Conservation (phyloP, 2,888 invertebrate species). For the Kryphioiulus occultus region DNA sequence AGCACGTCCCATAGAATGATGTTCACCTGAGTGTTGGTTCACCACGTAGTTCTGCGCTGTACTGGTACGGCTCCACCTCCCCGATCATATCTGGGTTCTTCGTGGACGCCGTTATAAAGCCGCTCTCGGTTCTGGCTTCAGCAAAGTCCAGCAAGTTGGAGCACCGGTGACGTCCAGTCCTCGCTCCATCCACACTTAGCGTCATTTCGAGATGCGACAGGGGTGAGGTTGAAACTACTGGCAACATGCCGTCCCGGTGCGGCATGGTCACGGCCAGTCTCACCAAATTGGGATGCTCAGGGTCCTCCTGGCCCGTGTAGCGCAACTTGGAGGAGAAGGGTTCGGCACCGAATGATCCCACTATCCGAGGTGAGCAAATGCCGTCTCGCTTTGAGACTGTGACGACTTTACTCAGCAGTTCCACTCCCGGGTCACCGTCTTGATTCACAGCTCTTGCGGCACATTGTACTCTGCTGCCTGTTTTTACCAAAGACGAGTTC, state of each 20-base stretch:
- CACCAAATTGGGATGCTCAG: conserved; percentile 60
- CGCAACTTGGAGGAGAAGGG: conserved; percentile 61
- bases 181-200: conserved; percentile 60
- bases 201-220: conserved; percentile 62
- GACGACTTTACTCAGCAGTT: conserved; percentile 59
- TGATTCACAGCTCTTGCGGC: conserved; percentile 60
- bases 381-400: conserved; percentile 56
- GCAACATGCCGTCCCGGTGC: conserved; percentile 62
- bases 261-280: conserved; percentile 60
- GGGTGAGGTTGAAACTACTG: conserved; percentile 60
- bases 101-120: conserved; percentile 60
- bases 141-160: conserved; percentile 61
- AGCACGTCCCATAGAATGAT: too few species aligned
- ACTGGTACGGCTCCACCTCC: conserved; percentile 61
- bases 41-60: conserved; percentile 57
- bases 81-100: conserved; percentile 57
- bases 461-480: conserved; percentile 61
- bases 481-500: not conserved
- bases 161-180: conserved; percentile 61
- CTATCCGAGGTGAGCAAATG: conserved; percentile 59
- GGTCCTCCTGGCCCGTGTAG: conserved; percentile 61
- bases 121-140: conserved; percentile 58
- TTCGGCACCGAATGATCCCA: conserved; percentile 60
- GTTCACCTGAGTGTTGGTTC: conserved; percentile 55
- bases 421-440: conserved; percentile 61